Evolutionary conservation across 2,113 vertebrate species (phyloP), one percentile per base, ranked within the genome.

Genomic region (Platysternon megacephalum): DNA sequence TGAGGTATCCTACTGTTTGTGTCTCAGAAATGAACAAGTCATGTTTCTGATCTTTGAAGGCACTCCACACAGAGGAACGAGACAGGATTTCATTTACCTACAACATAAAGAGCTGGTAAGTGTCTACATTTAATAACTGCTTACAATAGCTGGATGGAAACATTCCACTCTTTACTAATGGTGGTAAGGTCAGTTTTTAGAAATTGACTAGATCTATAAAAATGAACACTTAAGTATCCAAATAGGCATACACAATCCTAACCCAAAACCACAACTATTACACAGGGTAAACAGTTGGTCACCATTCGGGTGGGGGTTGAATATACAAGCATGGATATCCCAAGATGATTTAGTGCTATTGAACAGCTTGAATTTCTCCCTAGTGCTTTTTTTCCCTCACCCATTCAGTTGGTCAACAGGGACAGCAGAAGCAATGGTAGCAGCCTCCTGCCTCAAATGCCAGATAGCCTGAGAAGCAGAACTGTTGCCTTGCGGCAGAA

Each of bases 41-140:
- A 22, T 99, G 99, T 98, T 99, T 99, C 98, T 99, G 99, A 99
- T 99, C 99, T 99, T 99, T 99, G 98, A 99, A 99, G 99, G 99
- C 99, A 99, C 99, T 99, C 99, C 99, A 99, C 93, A 99, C 98
- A 84, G 99, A 99, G 97, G 99, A 99, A 97, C 97, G 99, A 79
- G 99, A 99, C 92, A 99, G 98, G 97, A 99, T 99, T 98, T 99
- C 99, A 97, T 99, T 99, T 93, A 99, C 99, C 99, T 99, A 89
- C 4, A 97, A 88, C 48, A 97, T 85, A 11, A 89, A 87, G 94
- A 55, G 28, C 35, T 49, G 78, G 17, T 48, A 74, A 19, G 49
- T 11, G 16, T 4, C 32, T 22, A 55, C 26, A 22, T 78, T 39
- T 39, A 39, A 72, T 56, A 58, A 81, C 81, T 28, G 12, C 42